Evolutionary conservation across 1,140 invertebrate genomes (phyloP).

Genomic region (Microplitis mediator): DNA sequence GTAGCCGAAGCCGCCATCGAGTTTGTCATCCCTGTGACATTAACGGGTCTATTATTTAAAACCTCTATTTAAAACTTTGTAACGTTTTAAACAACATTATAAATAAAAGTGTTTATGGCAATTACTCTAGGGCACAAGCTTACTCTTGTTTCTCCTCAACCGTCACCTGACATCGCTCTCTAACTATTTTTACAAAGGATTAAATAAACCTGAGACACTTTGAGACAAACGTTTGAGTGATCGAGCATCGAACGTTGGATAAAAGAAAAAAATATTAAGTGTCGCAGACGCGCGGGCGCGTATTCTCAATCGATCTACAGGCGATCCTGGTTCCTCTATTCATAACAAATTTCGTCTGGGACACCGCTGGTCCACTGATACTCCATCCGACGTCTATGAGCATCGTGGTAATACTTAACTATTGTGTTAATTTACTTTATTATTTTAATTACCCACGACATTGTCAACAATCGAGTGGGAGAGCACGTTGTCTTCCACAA

Average conservation of each 20-base stretch:
- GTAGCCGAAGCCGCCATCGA: slow-evolving; percentile 21
- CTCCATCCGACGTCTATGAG: slow-evolving; percentile 1
- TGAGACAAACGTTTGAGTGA: not conserved
- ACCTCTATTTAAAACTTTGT: not conserved
- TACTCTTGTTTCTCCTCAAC: too few relatives aligned
- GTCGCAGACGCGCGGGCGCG: slow-evolving; percentile 28
- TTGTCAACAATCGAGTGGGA: not conserved
- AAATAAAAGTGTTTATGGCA: not conserved
- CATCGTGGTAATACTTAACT: not conserved
- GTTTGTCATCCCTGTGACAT: not conserved
- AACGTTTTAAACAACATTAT: not conserved
- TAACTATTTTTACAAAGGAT: too few relatives aligned
- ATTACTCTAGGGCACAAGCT: not conserved
- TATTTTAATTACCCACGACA: not conserved
- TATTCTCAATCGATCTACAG: slow-evolving; percentile 29
- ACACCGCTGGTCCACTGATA: slow-evolving; percentile 7
- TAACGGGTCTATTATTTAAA: not conserved
- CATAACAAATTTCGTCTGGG: slow-evolving; percentile 24
- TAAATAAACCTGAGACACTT: too few relatives aligned
- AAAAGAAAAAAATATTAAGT: slow-evolving; percentile 11
- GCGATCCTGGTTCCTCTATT: slow-evolving; percentile 15
- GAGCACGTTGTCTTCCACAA: not conserved
- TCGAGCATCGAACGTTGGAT: slow-evolving; percentile 1
- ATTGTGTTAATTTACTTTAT: not conserved
- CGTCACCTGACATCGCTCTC: too few relatives aligned